These are phyloP conservation scores for Allophyes oxyacanthae DNA, from an alignment of 2,888 invertebrate genomes.

Conservation along the genomic window DNA sequence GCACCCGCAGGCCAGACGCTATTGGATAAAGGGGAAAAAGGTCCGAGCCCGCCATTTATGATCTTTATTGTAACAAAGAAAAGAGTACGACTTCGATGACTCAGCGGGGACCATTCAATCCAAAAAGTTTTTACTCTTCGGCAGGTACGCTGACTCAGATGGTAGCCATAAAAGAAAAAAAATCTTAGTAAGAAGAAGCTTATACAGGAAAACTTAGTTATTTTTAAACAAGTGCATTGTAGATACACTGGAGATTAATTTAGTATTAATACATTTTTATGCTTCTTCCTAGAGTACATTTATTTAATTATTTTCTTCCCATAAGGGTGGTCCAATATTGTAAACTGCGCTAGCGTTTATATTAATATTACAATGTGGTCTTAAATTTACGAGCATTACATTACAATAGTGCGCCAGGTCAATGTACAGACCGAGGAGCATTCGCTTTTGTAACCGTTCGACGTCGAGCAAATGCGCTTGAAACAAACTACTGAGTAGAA, in stretches of 20 bases:
- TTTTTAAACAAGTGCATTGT: slow-evolving; percentile 23
- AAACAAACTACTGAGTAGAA: too few relatives aligned
- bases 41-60: slow-evolving; percentile 30
- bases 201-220: slow-evolving; percentile 31
- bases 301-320: too few relatives aligned
- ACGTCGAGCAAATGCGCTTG: too few relatives aligned
- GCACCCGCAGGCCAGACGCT: not conserved
- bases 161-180: slow-evolving; percentile 45
- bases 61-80: slow-evolving; percentile 29
- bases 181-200: slow-evolving; percentile 12
- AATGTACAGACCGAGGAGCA: too few relatives aligned
- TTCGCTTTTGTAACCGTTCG: too few relatives aligned
- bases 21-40: slow-evolving; percentile 31
- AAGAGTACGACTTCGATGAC: slow-evolving; percentile 29
- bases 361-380: too few relatives aligned
- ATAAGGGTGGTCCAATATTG: too few relatives aligned
- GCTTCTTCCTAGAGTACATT: too few relatives aligned
- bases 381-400: too few relatives aligned
- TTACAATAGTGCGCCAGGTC: too few relatives aligned
- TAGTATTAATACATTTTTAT: slow-evolving; percentile 3
- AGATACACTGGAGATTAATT: slow-evolving; percentile 8
- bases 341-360: too few relatives aligned
- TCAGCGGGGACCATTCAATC: slow-evolving; percentile 42
- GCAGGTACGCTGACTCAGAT: slow-evolving; percentile 50
- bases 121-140: slow-evolving; percentile 44